phyloP scores from a whole-genome alignment of 35 echinoderm and acorn worm genomes.

The Apostichopus parvimensis region DNA sequence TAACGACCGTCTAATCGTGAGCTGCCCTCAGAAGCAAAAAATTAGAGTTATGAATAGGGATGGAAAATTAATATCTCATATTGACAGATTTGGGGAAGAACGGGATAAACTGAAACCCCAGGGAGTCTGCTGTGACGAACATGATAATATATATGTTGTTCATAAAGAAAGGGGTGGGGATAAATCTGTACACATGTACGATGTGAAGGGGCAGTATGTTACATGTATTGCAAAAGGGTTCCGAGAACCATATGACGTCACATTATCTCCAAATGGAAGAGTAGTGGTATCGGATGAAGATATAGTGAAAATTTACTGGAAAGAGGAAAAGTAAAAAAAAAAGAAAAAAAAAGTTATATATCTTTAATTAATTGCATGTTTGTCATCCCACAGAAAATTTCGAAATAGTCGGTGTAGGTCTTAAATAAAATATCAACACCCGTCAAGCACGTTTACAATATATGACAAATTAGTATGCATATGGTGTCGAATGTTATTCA shows the following conservation, averaged over 20 bases:
- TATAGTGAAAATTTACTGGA: slow-evolving; percentile 70
- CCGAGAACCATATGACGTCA: slow-evolving; percentile 83
- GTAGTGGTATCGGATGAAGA: slow-evolving; percentile 89
- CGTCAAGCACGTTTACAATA: no score
- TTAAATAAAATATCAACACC: no score
- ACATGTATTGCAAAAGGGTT: slow-evolving; percentile 67
- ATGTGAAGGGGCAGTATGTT: slow-evolving; percentile 63
- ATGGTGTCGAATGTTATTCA: no score
- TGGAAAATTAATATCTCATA: slow-evolving; percentile 66
- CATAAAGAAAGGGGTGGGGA: slow-evolving; percentile 88
- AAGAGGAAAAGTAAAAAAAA: not conserved
- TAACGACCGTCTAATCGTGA: slow-evolving; percentile 71
- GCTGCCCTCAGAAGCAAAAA: slow-evolving; percentile 86
- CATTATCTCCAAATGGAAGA: slow-evolving; percentile 58
- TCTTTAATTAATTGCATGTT: no score
- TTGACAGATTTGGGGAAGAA: slow-evolving; percentile 71
- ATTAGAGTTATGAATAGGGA: slow-evolving; percentile 77
- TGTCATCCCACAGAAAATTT: no score
- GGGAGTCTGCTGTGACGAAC: slow-evolving; percentile 77
- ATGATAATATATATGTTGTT: slow-evolving; percentile 88
- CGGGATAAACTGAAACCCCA: slow-evolving; percentile 75
- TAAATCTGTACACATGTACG: slow-evolving; percentile 86
- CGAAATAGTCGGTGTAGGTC: no score
- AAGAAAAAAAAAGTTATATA: not conserved
- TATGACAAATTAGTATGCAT: no score